These are phyloP conservation scores for Tinamus major DNA, from an alignment of 2,797 vertebrate genomes.

Conservation along the genomic window DNA sequence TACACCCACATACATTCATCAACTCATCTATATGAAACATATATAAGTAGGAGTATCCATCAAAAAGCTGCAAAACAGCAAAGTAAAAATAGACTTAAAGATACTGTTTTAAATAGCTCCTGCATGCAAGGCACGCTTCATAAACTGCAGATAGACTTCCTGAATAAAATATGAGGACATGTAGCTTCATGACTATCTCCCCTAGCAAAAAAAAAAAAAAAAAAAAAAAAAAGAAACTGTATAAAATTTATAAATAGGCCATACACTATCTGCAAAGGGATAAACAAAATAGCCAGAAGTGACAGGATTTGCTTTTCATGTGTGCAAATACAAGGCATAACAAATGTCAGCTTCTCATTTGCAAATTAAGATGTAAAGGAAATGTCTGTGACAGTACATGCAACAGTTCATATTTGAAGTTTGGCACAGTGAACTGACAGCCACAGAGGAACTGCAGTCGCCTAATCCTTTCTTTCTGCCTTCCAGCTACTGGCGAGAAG, in stretches of 20 bases:
- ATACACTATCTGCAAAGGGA: constrained; percentile 74
- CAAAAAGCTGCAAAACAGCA: constrained; percentile 39
- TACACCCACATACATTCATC: neutral
- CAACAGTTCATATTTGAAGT: constrained; percentile 88
- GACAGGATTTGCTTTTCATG: constrained; percentile 80
- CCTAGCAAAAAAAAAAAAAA: constrained; percentile 49
- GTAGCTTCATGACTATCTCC: constrained; percentile 70
- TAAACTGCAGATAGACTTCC: constrained; percentile 74
- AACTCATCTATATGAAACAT: neutral
- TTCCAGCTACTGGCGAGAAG: constrained; percentile 83
- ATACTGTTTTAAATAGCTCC: constrained; percentile 72
- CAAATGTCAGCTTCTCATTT: constrained; percentile 87
- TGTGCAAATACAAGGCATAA: constrained; percentile 81
- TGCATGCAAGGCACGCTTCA: constrained; percentile 70
- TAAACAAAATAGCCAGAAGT: constrained; percentile 80
- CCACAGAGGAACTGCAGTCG: constrained; percentile 82
- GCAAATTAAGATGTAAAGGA: constrained; percentile 92
- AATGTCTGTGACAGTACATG: constrained; percentile 89
- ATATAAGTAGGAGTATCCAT: constrained; percentile 13
- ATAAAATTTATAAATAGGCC: constrained; percentile 78
- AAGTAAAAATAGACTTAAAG: constrained; percentile 65
- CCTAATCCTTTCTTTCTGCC: constrained; percentile 91
- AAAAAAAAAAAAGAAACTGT: constrained; percentile 50
- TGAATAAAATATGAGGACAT: constrained; percentile 82
- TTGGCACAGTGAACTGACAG: constrained; percentile 87